Base-by-base conservation (phyloP, 2,113 vertebrate species). In the Catharus minimus region DNA sequence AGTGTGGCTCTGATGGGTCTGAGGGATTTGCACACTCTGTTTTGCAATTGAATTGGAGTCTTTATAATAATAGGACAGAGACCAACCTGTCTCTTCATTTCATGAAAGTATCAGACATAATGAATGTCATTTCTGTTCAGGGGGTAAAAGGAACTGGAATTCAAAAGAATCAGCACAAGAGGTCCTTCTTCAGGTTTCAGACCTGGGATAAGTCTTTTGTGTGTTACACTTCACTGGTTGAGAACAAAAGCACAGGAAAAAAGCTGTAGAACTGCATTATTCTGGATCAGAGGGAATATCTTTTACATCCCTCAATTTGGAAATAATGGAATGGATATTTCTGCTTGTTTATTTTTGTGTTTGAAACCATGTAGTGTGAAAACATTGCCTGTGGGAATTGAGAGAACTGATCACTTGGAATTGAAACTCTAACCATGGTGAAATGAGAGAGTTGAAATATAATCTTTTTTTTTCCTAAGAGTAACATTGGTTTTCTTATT, bases 401-500 rank as follows among this genome's bases (percentile, higher is more conserved):
- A 89, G 53, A 79, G 53, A 89, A 82, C 75, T 82, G 64, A 89
- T 86, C n/a, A 33, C 57, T 88, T 84, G 38, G 60, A 92, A 86
- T 57, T 79, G 76, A 85, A 95, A 72, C n/a, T 62, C 55, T 55
- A 80, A 26, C 62, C 43, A 30, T 23, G 68, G 61, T 61, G 16
- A 91, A 67, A 79, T 77, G 39, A 56, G 49, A 60, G 44, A 85
- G 52, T 64, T 88, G 76, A 92, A 88, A 92, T 90, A 39, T 62
- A 77, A 17, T 89, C 3, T 49, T 41, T 82, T 44, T 44, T 72
- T 88, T 82, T 82, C 28, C 18, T 11, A 39, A 26, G 50, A 85
- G n/a, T 66, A 39, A n/a, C 46, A 91, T 61, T 81, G 86, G 83
- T 91, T 96, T 97, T 91, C 47, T 88, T 57, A 73, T 87, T 87